Conservation (phyloP, 2,888 invertebrate genomes). For the Macroteleia sp. region DNA sequence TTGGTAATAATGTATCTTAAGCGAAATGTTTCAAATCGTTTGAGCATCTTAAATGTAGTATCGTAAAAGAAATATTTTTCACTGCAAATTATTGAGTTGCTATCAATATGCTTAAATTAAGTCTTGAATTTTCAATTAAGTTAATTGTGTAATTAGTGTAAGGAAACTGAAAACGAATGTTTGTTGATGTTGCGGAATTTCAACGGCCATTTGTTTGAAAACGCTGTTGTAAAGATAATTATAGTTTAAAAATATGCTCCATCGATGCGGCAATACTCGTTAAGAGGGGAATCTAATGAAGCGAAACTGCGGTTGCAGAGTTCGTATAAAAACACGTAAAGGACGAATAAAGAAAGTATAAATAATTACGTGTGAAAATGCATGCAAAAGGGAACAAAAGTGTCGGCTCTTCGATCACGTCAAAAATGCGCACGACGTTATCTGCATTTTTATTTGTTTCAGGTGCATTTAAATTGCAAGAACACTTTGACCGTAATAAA, state of each 20-base stretch:
- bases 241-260: slow-evolving; percentile 51
- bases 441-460: slow-evolving; percentile 6
- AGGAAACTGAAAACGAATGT: no score
- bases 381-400: slow-evolving; percentile 15
- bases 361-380: slow-evolving; percentile 44
- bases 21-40: no score
- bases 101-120: no score
- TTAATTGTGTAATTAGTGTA: no score
- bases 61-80: no score
- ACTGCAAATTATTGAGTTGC: no score
- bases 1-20: no score
- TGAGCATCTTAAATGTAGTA: no score
- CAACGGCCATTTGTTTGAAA: slow-evolving; percentile 7
- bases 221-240: slow-evolving; percentile 28
- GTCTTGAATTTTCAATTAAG: no score
- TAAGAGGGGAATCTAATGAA: slow-evolving; percentile 51
- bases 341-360: slow-evolving; percentile 49
- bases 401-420: slow-evolving; percentile 13
- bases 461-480: slow-evolving; percentile 3
- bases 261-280: slow-evolving; percentile 36
- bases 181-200: no score
- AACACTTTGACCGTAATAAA: no score
- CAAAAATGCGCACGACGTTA: slow-evolving; percentile 15
- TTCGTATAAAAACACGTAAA: slow-evolving; percentile 43
- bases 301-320: slow-evolving; percentile 40